Conservation (phyloP, 2,888 invertebrate species). For the Pseudococcus longispinus region DNA sequence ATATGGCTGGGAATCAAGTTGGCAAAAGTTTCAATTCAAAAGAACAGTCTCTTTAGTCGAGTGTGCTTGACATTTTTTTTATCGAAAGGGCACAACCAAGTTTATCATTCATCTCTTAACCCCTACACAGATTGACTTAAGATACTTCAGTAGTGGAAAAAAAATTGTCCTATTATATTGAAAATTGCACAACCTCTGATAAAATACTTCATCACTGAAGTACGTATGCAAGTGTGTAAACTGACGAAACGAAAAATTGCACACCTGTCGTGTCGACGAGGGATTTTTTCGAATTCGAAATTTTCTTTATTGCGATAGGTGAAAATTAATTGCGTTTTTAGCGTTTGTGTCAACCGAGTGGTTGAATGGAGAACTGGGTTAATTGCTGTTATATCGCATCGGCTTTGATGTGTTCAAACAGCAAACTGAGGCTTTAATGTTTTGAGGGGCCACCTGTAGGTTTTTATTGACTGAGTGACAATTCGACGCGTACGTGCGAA, state of each 20-base stretch:
- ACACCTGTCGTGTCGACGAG: not conserved
- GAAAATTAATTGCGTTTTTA: not conserved
- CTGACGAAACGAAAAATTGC: not conserved
- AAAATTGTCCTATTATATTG: not conserved
- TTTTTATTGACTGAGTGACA: not conserved
- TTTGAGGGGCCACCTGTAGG: slow-evolving; percentile 18
- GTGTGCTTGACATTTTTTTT: not conserved
- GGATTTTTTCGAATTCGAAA: not conserved
- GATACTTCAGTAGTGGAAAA: not conserved
- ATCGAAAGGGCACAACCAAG: not conserved
- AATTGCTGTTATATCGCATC: slow-evolving; percentile 22
- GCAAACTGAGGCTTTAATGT: not conserved
- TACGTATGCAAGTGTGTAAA: not conserved
- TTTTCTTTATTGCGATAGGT: not conserved
- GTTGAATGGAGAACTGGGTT: not conserved
- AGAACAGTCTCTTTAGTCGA: not conserved
- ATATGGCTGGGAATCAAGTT: not conserved
- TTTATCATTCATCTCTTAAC: not conserved
- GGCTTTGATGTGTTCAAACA: slow-evolving; percentile 24
- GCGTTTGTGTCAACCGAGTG: not conserved
- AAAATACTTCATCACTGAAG: not conserved
- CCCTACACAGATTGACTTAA: not conserved
- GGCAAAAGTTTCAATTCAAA: not conserved
- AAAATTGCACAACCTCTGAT: not conserved
- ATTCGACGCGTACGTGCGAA: not conserved